phyloP scores from a whole-genome alignment of 1,140 invertebrate species.

The Camponotus floridanus region DNA sequence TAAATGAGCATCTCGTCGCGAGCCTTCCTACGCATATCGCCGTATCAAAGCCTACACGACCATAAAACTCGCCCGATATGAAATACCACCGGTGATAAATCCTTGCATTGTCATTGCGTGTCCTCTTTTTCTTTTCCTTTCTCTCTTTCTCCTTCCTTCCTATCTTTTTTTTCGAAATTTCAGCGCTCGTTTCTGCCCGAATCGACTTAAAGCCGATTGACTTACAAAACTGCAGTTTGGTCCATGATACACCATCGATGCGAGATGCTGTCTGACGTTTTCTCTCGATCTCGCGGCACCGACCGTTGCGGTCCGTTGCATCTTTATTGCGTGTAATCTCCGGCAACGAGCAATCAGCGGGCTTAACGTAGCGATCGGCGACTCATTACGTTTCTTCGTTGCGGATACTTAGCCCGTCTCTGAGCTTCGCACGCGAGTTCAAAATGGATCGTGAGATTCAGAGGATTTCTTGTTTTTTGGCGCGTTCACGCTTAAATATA shows the following conservation, averaged over 20 bases:
- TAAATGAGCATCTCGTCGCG: constrained; percentile 3
- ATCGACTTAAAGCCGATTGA: constrained; percentile 55
- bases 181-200: not conserved
- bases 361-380: constrained; percentile 55
- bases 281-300: not conserved
- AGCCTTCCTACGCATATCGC: not conserved
- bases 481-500: constrained; percentile 37
- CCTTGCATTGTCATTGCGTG: constrained; percentile 65
- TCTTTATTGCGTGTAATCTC: constrained; percentile 55
- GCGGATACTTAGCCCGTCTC: constrained; percentile 35
- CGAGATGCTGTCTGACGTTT: not conserved
- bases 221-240: constrained; percentile 58
- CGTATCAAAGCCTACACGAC: constrained; percentile 23
- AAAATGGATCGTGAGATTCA: constrained; percentile 38
- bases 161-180: not conserved
- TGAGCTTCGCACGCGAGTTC: constrained; percentile 32
- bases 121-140: constrained; percentile 9
- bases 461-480: constrained; percentile 27
- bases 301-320: constrained; percentile 16
- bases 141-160: constrained; percentile 4
- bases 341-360: constrained; percentile 58
- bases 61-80: constrained; percentile 68
- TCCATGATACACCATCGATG: not conserved
- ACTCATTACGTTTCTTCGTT: constrained; percentile 62
- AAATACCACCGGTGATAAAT: constrained; percentile 72